phyloP scores from a whole-genome alignment of 1,140 invertebrate species.

The Ceratoteleas bidentatus region DNA sequence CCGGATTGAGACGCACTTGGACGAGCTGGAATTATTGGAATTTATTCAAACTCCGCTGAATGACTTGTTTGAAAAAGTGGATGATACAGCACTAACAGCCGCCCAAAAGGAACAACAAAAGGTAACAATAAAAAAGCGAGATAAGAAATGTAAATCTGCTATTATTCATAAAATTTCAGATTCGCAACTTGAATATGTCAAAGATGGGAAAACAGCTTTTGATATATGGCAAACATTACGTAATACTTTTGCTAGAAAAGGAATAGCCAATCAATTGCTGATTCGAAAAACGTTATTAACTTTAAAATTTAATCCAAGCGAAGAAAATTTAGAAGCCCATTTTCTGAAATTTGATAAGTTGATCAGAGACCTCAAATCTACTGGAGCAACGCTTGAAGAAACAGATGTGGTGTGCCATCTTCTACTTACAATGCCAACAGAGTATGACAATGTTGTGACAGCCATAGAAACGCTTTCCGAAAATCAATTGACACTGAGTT shows the following conservation, averaged over 20 bases:
- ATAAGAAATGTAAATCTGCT: constrained; percentile 39
- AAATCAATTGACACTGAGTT: constrained; percentile 35
- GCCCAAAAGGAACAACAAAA: constrained; percentile 11
- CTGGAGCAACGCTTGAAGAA: constrained; percentile 11
- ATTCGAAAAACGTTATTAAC: constrained; percentile 32
- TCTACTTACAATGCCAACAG: constrained; percentile 25
- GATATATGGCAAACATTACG: constrained; percentile 18
- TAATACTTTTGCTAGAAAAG: constrained; percentile 53
- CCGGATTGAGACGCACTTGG: constrained; percentile 36
- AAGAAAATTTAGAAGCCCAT: constrained; percentile 21
- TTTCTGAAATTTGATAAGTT: constrained; percentile 59
- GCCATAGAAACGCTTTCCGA: constrained; percentile 64
- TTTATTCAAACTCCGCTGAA: constrained; percentile 25
- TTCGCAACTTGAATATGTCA: constrained; percentile 59
- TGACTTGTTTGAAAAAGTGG: not conserved
- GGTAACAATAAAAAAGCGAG: not conserved
- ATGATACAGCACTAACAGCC: not conserved
- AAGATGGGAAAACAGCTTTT: constrained; percentile 38
- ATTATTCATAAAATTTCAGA: constrained; percentile 59
- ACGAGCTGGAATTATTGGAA: constrained; percentile 34
- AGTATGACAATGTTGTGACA: constrained; percentile 44
- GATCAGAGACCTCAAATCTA: constrained; percentile 46
- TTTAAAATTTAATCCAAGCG: constrained; percentile 29
- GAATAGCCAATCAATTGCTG: constrained; percentile 34
- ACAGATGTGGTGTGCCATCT: constrained; percentile 17